phyloP scores from a whole-genome alignment of 2,113 vertebrate species.

The Philantomba maxwellii region DNA sequence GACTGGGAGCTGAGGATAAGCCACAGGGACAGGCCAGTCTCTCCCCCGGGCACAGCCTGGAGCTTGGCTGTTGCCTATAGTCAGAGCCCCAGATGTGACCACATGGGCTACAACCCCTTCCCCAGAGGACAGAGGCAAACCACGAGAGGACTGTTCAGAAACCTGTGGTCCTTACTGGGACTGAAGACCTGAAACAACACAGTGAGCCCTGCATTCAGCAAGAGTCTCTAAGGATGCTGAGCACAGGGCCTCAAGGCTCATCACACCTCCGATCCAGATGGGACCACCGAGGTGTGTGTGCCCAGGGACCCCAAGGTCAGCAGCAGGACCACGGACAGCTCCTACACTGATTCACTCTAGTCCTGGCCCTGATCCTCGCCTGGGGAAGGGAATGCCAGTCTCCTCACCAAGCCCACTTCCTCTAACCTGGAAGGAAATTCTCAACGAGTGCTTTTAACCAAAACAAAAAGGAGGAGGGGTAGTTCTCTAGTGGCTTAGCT shows the following conservation, averaged over 20 bases:
- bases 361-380: rapidly evolving
- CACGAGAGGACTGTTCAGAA: neutral
- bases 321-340: neutral
- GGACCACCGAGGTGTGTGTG: rapidly evolving
- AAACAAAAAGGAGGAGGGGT: neutral
- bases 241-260: too few relatives aligned
- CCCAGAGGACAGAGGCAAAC: neutral
- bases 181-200: neutral
- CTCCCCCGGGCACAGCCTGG: neutral
- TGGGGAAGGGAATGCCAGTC: rapidly evolving
- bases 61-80: neutral
- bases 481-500: neutral
- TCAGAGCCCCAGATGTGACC: neutral
- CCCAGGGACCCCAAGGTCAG: rapidly evolving
- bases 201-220: neutral
- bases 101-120: neutral
- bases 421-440: neutral
- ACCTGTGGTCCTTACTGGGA: neutral
- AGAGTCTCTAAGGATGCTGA: neutral
- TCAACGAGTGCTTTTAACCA: neutral
- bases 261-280: rapidly evolving
- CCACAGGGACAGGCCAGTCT: neutral
- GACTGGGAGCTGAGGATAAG: neutral
- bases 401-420: neutral
- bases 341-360: rapidly evolving